Conservation (phyloP, 2,797 vertebrate species). For the Urophycis tenuis region DNA sequence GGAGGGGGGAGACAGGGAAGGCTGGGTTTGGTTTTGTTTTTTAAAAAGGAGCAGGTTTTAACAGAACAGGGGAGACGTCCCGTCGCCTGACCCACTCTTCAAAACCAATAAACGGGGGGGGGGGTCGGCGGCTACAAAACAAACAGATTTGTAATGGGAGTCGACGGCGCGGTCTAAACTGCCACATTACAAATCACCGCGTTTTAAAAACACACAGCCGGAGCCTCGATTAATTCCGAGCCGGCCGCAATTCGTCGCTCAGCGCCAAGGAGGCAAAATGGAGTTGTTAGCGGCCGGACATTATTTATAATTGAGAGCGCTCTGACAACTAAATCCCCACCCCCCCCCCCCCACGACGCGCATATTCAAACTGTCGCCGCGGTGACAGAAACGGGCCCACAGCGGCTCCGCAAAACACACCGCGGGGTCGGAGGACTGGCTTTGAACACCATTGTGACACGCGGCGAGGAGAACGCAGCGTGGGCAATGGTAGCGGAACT, state of each 20-base stretch:
- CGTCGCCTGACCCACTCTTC: background rate
- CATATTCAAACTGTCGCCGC: background rate
- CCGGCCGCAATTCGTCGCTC: background rate
- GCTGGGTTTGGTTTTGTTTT: background rate
- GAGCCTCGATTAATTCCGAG: background rate
- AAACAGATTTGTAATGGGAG: constrained; percentile 1
- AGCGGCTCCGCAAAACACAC: background rate
- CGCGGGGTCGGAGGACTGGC: background rate
- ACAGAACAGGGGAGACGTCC: background rate
- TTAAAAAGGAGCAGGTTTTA: constrained; percentile 8
- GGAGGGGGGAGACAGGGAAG: background rate
- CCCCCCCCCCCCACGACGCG: no score
- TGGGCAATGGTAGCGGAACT: background rate
- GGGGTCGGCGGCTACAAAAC: background rate
- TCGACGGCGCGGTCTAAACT: background rate
- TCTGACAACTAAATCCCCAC: background rate
- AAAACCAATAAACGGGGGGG: background rate
- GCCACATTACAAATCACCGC: background rate
- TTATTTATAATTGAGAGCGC: background rate
- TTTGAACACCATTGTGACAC: background rate
- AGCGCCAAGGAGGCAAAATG: background rate
- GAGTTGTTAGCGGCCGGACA: background rate
- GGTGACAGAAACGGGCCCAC: background rate
- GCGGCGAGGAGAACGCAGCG: background rate
- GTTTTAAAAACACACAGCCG: no score